Evolutionary conservation across 2,113 vertebrate species (phyloP), one percentile per base, ranked within the genome.

Genomic region (Muscicapa adusta): DNA sequence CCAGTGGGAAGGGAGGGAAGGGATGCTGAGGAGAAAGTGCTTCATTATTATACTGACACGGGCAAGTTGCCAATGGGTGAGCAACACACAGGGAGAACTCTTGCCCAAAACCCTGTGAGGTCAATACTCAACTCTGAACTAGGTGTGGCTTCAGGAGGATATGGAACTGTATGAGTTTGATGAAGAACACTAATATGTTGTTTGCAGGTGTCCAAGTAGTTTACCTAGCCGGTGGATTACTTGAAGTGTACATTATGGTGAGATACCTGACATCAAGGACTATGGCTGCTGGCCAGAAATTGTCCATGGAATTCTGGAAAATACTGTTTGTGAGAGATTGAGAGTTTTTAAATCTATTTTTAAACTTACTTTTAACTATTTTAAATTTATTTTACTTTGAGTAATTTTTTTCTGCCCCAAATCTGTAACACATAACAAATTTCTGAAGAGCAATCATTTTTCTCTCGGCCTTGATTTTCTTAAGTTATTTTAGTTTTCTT

Each of bases 31-130:
- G n/a, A 51, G 42, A 25, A 51, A 25, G 22, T 7, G 6, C 6
- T 61, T 43, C 23, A 3, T 33, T 61, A 6, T 10, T 51, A 24
- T 19, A 7, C 12, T 29, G 18, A 7, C 19, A 3, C 0, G 2
- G 51, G 8, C 12, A 19, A 12, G 42, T 26, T 34, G 20, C 31
- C 36, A 23, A 3, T 15, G 31, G 16, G 11, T 43, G 29, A 36
- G 33, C 1, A 2, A 24, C 9, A 15, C 22, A 20, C 11, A 13
- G 7, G 12, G 24, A 73, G 25, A 90, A 20, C 6, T 5, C 19
- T 51, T 36, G 10, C 5, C 17, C 33, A 42, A 29, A 92, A 34
- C 23, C 26, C 0, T 14, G 5, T 38, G 58, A 83, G 67, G 6
- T 51, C 34, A 56, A 14, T n/a, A 8, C 31, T 75, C 22, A 1